These are phyloP conservation scores for Crotalus helleri DNA, from an alignment of 2,113 vertebrate genomes.

Conservation along the genomic window DNA sequence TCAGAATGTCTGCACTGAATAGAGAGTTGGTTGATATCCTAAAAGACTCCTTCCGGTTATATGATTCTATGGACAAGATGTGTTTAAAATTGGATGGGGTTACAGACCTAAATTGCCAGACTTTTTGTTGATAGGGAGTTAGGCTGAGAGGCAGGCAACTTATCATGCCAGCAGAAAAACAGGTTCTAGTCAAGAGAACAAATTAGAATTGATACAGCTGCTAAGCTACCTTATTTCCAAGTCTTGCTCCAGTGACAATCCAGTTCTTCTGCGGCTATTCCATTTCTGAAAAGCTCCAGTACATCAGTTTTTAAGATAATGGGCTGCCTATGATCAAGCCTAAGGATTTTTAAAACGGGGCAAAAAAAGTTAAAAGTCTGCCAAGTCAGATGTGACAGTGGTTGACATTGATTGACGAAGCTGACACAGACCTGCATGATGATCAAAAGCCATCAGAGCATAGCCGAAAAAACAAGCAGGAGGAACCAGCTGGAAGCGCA, in stretches of 20 bases:
- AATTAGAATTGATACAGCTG: conserved; percentile 17
- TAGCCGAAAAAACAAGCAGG: conserved; percentile 2
- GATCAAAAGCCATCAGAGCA: conserved; percentile 44
- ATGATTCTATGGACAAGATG: not conserved
- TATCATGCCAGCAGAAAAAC: not conserved
- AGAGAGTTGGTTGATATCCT: not conserved
- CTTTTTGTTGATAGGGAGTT: not conserved
- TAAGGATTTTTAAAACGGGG: not conserved
- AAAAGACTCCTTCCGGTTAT: not conserved
- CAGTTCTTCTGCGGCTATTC: rapidly evolving
- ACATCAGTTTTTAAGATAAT: conserved; percentile 11
- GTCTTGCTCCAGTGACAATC: not conserved
- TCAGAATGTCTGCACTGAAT: not conserved
- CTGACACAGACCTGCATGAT: not conserved
- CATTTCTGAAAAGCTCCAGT: not conserved
- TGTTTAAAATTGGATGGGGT: not conserved
- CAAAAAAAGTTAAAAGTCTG: not conserved
- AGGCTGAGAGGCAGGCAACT: not conserved
- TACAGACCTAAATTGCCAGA: not conserved
- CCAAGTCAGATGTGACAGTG: conserved; percentile 46
- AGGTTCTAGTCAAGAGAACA: not conserved
- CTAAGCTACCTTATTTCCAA: not conserved
- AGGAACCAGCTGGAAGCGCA: not conserved
- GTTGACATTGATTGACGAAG: conserved; percentile 83
- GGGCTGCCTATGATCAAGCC: conserved; percentile 29